Percentiles rank a stretch among this genome's conserved stretches.
Conservation (phyloP, 2,888 invertebrate species). For the Hetaerina titia region DNA sequence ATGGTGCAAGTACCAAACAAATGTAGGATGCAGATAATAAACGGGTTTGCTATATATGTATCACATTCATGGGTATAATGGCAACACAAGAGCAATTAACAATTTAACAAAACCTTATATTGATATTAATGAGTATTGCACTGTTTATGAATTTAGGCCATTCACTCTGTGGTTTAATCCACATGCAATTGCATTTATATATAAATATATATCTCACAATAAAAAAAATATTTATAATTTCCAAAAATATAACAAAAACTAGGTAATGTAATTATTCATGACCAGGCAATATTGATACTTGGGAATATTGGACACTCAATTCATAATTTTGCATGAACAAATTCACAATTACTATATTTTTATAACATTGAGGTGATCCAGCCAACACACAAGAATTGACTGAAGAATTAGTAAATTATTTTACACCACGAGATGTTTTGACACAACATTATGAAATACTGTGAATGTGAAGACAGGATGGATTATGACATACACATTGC, state of each 20-base stretch:
- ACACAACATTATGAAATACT: background rate
- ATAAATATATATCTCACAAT: background rate
- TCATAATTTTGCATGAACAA: background rate
- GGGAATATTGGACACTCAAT: background rate
- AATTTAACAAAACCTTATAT: background rate
- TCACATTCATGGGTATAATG: background rate
- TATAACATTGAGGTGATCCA: too few species aligned
- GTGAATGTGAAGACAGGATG: background rate
- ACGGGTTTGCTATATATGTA: background rate
- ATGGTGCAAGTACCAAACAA: too few species aligned
- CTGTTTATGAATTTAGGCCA: background rate
- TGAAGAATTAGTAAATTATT: background rate
- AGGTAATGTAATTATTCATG: background rate
- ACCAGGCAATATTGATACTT: background rate
- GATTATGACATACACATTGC: background rate
- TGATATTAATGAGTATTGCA: background rate
- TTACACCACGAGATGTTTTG: background rate
- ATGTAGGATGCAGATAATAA: too few species aligned
- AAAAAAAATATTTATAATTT: background rate
- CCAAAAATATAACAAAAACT: background rate
- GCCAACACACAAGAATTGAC: background rate
- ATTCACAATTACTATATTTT: background rate
- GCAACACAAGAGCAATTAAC: background rate
- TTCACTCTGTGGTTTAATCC: background rate
- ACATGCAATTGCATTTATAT: background rate